These are phyloP conservation scores for Sitobion miscanthi DNA, from an alignment of 1,140 invertebrate species.

Conservation along the genomic window DNA sequence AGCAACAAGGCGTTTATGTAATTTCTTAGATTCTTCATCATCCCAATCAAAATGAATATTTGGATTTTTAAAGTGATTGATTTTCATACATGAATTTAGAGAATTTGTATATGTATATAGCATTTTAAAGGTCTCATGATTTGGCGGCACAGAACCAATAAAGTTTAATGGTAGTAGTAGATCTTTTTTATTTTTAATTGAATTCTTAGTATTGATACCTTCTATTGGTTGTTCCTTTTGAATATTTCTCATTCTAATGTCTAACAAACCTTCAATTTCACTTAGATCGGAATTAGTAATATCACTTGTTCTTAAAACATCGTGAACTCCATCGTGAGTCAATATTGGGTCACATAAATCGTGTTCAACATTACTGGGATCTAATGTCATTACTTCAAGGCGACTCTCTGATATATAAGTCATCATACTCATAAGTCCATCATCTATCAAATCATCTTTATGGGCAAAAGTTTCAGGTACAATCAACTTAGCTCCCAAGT, in stretches of 20 bases:
- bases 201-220: not conserved
- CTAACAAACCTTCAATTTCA: conserved; percentile 33
- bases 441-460: conserved; percentile 43
- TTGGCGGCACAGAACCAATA: conserved; percentile 45
- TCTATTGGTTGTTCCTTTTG: not conserved
- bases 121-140: conserved; percentile 50
- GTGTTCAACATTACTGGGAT: not conserved
- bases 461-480: conserved; percentile 4
- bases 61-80: not conserved
- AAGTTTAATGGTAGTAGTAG: not conserved
- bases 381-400: not conserved
- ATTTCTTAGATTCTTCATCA: conserved; percentile 26
- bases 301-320: conserved; percentile 42
- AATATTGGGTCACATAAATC: not conserved
- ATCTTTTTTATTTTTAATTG: not conserved
- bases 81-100: not conserved
- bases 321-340: not conserved
- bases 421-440: conserved; percentile 44
- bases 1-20: conserved; percentile 26
- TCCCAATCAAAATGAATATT: conserved; percentile 29
- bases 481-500: conserved; percentile 19
- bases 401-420: conserved; percentile 27
- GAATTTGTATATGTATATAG: not conserved
- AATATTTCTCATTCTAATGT: conserved; percentile 40
- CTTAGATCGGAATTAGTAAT: conserved; percentile 40